These are phyloP conservation scores for Drosophila bipectinata DNA, from an alignment of 1,140 invertebrate genomes.

Conservation along the genomic window DNA sequence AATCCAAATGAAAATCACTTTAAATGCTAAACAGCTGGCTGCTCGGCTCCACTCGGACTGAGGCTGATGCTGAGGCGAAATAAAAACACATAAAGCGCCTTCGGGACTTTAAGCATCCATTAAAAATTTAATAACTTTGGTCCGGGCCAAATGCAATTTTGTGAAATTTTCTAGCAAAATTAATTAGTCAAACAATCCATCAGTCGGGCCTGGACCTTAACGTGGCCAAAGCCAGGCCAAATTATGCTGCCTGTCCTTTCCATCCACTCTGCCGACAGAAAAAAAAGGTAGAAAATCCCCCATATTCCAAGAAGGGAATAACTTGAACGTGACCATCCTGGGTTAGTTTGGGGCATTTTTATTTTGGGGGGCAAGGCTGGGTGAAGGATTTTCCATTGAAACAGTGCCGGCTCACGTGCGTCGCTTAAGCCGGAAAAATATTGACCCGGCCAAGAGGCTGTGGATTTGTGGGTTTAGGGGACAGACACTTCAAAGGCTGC, in stretches of 20 bases:
- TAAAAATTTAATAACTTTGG: conserved; percentile 59
- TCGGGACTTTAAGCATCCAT: conserved; percentile 48
- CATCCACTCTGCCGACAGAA: conserved; percentile 6
- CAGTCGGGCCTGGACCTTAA: conserved; percentile 33
- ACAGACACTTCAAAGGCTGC: conserved; percentile 59
- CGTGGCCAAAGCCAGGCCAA: conserved; percentile 29
- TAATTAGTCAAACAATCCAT: conserved; percentile 74
- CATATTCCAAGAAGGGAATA: conserved; percentile 5
- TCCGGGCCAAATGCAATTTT: conserved; percentile 50
- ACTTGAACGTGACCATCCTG: conserved; percentile 42
- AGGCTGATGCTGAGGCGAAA: conserved; percentile 8
- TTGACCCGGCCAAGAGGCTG: conserved; percentile 24
- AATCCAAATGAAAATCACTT: conserved; percentile 64
- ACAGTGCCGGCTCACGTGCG: conserved; percentile 26
- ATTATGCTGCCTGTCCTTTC: conserved; percentile 47
- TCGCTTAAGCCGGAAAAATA: conserved; percentile 40
- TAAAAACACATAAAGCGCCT: conserved; percentile 45
- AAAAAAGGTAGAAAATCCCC: conserved; percentile 43
- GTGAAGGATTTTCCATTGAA: conserved; percentile 7
- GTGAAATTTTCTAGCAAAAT: conserved; percentile 53
- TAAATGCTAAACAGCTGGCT: conserved; percentile 63
- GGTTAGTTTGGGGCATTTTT: not conserved
- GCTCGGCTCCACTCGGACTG: not conserved
- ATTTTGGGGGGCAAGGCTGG: not conserved
- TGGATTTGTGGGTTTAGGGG: not conserved